Percentiles rank a stretch among this genome's conserved stretches.
phyloP scores from a whole-genome alignment of 2,113 vertebrate genomes.

The Myodes glareolus region DNA sequence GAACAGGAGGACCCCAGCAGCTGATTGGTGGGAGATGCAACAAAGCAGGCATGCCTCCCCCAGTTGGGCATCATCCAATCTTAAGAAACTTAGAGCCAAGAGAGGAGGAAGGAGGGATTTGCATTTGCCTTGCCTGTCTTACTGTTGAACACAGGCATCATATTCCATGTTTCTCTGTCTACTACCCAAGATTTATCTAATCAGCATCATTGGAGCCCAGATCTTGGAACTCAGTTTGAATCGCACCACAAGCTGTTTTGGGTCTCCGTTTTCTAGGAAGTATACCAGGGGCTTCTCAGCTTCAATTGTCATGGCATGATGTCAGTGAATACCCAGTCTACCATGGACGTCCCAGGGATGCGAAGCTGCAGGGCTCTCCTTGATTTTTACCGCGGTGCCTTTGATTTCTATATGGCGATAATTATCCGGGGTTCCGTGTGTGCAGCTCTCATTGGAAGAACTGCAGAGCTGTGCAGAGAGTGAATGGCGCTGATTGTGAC shows the following conservation, averaged over 20 bases:
- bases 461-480: not conserved
- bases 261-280: not conserved
- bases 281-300: not conserved
- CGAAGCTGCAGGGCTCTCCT: not conserved
- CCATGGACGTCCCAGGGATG: not conserved
- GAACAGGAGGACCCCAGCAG: not conserved
- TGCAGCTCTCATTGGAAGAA: not conserved
- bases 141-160: not conserved
- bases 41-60: not conserved
- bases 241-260: not conserved
- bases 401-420: not conserved
- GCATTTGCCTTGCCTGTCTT: not conserved
- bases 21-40: not conserved
- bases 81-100: not conserved
- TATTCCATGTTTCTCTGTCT: not conserved
- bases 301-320: not conserved
- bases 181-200: not conserved
- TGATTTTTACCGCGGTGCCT: not conserved
- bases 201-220: not conserved
- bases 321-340: not conserved
- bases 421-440: not conserved
- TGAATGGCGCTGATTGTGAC: conserved; percentile 24
- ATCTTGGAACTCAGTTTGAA: not conserved
- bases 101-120: not conserved
- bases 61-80: not conserved